Evolutionary conservation across 2,797 vertebrate species (phyloP).

Genomic region (Myioborus miniatus): DNA sequence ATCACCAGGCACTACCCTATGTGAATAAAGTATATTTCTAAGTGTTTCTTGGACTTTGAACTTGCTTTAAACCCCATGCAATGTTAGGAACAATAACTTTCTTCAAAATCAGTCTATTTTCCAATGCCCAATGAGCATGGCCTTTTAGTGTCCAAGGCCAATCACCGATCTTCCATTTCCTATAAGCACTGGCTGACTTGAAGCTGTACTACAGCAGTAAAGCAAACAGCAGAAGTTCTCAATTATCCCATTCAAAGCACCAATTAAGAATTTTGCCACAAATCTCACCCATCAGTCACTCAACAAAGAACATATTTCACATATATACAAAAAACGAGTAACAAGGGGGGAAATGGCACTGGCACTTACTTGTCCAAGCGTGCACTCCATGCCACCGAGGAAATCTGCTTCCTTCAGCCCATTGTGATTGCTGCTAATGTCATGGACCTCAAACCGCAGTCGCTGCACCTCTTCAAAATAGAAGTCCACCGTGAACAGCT

Average conservation of each 20-base stretch:
- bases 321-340: fast-evolving
- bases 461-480: slow-evolving; percentile 98
- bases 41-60: neutral
- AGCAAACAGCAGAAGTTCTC: neutral
- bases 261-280: neutral
- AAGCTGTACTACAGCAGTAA: neutral
- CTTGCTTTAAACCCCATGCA: neutral
- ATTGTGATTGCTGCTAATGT: slow-evolving; percentile 96
- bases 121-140: neutral
- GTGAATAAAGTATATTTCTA: neutral
- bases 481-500: slow-evolving; percentile 96
- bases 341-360: fast-evolving
- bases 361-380: slow-evolving; percentile 88
- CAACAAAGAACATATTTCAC: neutral
- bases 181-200: neutral
- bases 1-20: neutral
- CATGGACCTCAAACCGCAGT: slow-evolving; percentile 92
- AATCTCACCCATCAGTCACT: neutral
- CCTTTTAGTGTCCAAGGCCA: neutral
- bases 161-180: neutral
- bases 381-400: slow-evolving; percentile 95
- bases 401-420: slow-evolving; percentile 96
- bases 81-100: neutral
- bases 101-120: neutral
- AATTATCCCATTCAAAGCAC: neutral